Evolutionary conservation across 2,113 vertebrate genomes (phyloP), one percentile per base, ranked within the genome.

Genomic region (Podiceps cristatus): DNA sequence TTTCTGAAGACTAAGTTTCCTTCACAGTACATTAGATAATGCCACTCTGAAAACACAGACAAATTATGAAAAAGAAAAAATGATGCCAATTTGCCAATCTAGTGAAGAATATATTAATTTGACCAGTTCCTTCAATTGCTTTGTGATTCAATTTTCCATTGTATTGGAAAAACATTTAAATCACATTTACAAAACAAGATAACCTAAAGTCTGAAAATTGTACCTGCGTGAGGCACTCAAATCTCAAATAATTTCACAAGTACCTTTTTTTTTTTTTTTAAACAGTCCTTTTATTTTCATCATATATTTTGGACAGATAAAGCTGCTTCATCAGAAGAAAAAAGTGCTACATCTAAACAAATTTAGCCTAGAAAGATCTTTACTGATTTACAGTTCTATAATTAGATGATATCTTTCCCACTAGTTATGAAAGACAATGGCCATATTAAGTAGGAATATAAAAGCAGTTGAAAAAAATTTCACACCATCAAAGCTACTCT

Each of bases 61-160:
- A 4, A 60, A 84, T 4, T 4, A 40, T 1, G 4, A 10, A 18
- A 56, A 67, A 42, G 5, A 22, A 35, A 35, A 9, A 6, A 1
- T 4, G 18, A 60, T 2, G 13, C 7, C 10, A 4, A 73, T 40
- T 9, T 52, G 10, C 17, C 63, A 53, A 56, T 42, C 17, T 3
- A 55, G 18, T 25, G 14, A 58, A 58, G 42, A 90, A 59, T 9
- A n/a, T 7, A 40, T 17, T 74, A 5, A 18, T 27, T 76, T 50
- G 24, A 86, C 18, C 37, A 49, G 50, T 75, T 85, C 18, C 25
- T 53, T 60, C 12, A 69, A 92, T 2, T 64, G 40, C 24, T 60
- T 40, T 31, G 28, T 35, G 16, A 18, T 91, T 71, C 33, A 22
- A 62, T 91, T 74, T 77, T 64, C 50, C 50, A 15, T 8, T 76